phyloP scores from a whole-genome alignment of 2,888 invertebrate genomes.

The Ormyrus rosae region DNA sequence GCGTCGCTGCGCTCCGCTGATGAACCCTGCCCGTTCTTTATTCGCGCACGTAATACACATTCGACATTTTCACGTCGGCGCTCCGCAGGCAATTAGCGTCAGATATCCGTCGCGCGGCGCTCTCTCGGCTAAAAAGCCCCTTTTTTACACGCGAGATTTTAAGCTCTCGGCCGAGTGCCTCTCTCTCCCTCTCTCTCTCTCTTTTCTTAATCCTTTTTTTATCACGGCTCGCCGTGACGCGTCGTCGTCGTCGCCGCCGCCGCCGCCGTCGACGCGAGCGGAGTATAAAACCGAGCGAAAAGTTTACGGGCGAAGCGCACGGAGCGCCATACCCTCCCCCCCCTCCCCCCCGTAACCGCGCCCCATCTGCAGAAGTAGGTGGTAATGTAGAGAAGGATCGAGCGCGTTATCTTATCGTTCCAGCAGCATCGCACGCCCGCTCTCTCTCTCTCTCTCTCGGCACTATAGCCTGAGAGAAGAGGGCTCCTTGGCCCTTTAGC shows the following conservation, averaged over 20 bases:
- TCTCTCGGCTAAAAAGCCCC: conserved; percentile 39
- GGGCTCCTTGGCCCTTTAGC: conserved; percentile 22
- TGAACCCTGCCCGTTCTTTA: conserved; percentile 30
- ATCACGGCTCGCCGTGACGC: conserved; percentile 40
- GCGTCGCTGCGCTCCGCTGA: conserved; percentile 2
- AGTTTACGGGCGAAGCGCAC: conserved; percentile 49
- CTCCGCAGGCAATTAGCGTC: conserved; percentile 45
- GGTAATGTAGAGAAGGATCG: conserved; percentile 62
- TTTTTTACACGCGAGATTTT: conserved; percentile 52
- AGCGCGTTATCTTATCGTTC: conserved; percentile 67
- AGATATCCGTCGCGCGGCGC: background rate
- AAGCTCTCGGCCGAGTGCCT: conserved; percentile 26
- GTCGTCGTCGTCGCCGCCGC: conserved; percentile 14
- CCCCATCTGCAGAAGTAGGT: conserved; percentile 60
- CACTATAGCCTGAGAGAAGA: background rate
- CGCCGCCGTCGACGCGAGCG: conserved; percentile 29
- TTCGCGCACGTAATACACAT: background rate
- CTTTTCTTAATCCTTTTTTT: conserved; percentile 55
- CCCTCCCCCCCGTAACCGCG: conserved; percentile 46
- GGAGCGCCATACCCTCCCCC: conserved; percentile 6
- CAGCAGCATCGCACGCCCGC: conserved; percentile 52
- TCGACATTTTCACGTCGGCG: conserved; percentile 41
- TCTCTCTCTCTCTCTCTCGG: conserved; percentile 11
- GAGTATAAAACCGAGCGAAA: conserved; percentile 54
- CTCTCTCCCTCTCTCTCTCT: conserved; percentile 18